phyloP scores from a whole-genome alignment of 1,140 invertebrate species.

The Musca domestica region DNA sequence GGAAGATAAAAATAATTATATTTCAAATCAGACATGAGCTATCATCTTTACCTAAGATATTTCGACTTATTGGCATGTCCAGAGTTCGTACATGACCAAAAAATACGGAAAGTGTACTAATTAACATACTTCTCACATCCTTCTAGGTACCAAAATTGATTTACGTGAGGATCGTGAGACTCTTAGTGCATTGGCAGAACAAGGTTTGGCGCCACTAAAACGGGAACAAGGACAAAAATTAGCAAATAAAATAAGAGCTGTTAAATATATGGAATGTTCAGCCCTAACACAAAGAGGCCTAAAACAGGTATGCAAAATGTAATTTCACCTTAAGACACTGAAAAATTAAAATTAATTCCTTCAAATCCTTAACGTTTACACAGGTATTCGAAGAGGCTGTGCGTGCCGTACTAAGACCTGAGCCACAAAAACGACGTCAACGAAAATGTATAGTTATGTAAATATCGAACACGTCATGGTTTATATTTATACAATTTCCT shows the following conservation, averaged over 20 bases:
- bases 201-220: constrained; percentile 91
- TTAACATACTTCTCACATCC: too few species aligned
- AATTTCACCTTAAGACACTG: too few species aligned
- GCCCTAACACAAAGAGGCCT: constrained; percentile 96
- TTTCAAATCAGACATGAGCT: too few species aligned
- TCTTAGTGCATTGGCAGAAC: constrained; percentile 83
- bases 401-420: constrained; percentile 87
- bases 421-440: constrained; percentile 87
- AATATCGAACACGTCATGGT: constrained; percentile 39
- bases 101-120: too few species aligned
- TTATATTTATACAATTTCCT: constrained; percentile 15
- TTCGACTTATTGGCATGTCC: too few species aligned
- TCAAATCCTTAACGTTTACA: neutral
- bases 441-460: constrained; percentile 89
- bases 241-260: constrained; percentile 94
- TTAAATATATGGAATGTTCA: constrained; percentile 98
- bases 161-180: constrained; percentile 92
- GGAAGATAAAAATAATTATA: too few species aligned
- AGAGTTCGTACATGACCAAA: too few species aligned
- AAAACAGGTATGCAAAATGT: constrained; percentile 71
- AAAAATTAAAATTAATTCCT: too few species aligned
- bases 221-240: constrained; percentile 93
- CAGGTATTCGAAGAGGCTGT: constrained; percentile 97
- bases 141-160: constrained; percentile 88
- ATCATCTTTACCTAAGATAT: too few species aligned